Base-by-base conservation (phyloP, 2,797 vertebrate genomes). In the Trichosurus vulpecula region DNA sequence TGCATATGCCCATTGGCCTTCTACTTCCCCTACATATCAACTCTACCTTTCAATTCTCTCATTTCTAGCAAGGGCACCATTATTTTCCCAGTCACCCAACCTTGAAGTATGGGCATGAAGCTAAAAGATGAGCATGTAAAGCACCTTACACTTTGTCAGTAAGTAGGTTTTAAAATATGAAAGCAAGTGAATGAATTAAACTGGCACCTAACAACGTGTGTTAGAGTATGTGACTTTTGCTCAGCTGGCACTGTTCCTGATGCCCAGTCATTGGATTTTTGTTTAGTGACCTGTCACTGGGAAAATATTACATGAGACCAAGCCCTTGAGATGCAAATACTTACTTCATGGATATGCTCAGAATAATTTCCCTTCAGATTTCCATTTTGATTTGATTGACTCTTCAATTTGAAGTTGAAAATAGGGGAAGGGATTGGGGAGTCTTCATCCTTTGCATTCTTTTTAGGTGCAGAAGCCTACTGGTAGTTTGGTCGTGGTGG, bases 331-430 rank as follows among this genome's bases (percentile, higher is more conserved):
- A 93, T 10, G 58, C 13, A 93, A 94, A 94, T 89, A 90, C 27
- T 93, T 58, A 96, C n/a, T 55, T 96, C 58, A 93, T 89, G 90
- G 53, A 31, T 56, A 93, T 94, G 31, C 35, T 96, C 91, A 92
- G 90, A 94, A 13, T 6, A 93, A 95, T 90, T 96, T 96, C 94
- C 89, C 90, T 74, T 53, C 47, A 89, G 52, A 93, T 54, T 93
- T 14, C 47, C 95, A 94, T 91, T 74, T 55, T 55, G 58, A 54
- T 35, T 47, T 9, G 54, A 58, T 90, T 96, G 87, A 52, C 6
- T 94, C 61, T 93, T 95, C 53, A 92, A 57, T 66, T 97, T 93
- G 51, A 91, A 91, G 94, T 93, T 92, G 90, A 92, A 96, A 90
- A 96, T 94, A 87, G 30, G 90, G 95, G 54, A 6, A 91, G 54